Conservation (phyloP, 2,113 vertebrate genomes). For the Clinocottus analis region DNA sequence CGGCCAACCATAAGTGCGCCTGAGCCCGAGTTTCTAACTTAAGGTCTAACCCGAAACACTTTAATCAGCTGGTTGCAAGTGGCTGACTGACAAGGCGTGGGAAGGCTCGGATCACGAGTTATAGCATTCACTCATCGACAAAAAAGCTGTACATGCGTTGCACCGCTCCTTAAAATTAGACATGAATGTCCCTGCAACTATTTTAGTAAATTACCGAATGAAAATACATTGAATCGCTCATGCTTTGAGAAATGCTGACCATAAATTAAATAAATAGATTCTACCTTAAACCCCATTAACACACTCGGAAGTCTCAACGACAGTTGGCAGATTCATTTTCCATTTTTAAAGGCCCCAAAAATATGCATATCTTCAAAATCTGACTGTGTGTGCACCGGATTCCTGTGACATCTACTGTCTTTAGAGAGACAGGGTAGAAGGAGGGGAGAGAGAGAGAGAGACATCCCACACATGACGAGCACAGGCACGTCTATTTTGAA, state of each 20-base stretch:
- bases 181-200: not conserved
- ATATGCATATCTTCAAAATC: not conserved
- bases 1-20: not conserved
- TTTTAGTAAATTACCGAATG: not conserved
- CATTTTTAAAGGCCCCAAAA: not conserved
- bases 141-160: not conserved
- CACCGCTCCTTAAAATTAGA: not conserved
- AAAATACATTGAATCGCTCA: not conserved
- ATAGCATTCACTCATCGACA: not conserved
- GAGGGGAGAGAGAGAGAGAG: conserved; percentile 17
- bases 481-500: conserved; percentile 62
- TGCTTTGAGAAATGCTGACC: not conserved
- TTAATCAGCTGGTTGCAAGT: not conserved
- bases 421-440: not conserved
- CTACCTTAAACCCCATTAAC: not conserved
- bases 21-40: not conserved
- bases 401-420: conserved; percentile 10
- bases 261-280: not conserved
- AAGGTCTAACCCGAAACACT: not conserved
- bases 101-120: not conserved
- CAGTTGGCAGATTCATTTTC: not conserved
- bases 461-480: conserved; percentile 41
- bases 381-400: not conserved
- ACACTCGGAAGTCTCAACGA: not conserved
- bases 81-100: not conserved